Conservation (phyloP, 2,797 vertebrate species). For the Onychomys torridus region DNA sequence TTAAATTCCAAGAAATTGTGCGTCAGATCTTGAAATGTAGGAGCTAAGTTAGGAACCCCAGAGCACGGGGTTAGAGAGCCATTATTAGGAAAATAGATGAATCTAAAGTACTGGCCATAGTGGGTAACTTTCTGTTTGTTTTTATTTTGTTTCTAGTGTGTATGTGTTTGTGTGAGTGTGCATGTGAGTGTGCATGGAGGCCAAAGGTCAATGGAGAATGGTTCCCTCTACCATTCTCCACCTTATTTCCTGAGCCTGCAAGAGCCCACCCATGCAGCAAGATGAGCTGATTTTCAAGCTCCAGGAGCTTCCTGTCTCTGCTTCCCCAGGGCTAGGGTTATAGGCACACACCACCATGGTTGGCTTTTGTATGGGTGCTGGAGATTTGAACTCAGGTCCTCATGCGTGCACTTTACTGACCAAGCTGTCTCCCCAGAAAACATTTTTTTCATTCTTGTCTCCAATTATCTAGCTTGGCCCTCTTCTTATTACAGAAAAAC, state of each 20-base stretch:
- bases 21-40: slow-evolving; percentile 63
- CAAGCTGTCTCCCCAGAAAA: background rate
- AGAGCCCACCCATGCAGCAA: background rate
- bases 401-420: background rate
- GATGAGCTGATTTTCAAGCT: background rate
- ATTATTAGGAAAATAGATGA: slow-evolving; percentile 53
- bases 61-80: slow-evolving; percentile 49
- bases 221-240: background rate
- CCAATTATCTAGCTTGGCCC: background rate
- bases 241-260: background rate
- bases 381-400: background rate
- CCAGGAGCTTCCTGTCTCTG: background rate
- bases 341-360: background rate
- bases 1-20: slow-evolving; percentile 67
- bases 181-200: rapidly evolving
- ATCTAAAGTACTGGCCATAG: background rate
- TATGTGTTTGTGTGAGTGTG: background rate
- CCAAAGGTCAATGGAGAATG: background rate
- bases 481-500: slow-evolving; percentile 61
- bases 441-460: background rate
- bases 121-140: background rate
- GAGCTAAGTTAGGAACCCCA: slow-evolving; percentile 48
- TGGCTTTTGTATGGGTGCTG: background rate
- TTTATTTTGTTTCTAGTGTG: background rate
- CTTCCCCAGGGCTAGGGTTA: too few species aligned